Evolutionary conservation across 2,113 vertebrate genomes (phyloP).

Genomic region (Saiga tatarica): DNA sequence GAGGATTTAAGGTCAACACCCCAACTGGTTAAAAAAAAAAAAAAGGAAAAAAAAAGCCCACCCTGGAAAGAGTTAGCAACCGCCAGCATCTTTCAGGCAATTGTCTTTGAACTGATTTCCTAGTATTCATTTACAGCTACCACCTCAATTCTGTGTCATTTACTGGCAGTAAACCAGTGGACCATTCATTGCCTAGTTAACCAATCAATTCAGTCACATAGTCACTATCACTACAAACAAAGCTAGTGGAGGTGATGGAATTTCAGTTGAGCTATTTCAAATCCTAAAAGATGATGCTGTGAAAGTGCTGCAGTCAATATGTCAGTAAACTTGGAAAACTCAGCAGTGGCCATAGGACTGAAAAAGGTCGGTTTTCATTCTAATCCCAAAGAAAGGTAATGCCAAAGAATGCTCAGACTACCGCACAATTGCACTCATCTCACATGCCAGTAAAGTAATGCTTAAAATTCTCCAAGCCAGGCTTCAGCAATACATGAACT

Average conservation of each 20-base stretch:
- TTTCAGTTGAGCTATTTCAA: background rate
- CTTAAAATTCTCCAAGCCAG: background rate
- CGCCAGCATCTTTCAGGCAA: background rate
- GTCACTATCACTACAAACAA: background rate
- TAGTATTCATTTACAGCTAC: background rate
- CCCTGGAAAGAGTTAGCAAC: background rate
- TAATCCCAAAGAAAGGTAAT: background rate
- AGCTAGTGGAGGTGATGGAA: background rate
- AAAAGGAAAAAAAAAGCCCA: background rate
- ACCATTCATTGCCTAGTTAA: background rate
- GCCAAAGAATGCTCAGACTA: background rate
- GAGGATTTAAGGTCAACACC: background rate
- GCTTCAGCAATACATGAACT: background rate
- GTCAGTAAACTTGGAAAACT: background rate
- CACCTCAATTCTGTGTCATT: background rate
- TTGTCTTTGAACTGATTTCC: background rate
- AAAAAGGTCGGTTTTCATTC: background rate
- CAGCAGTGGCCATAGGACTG: background rate
- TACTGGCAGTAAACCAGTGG: background rate
- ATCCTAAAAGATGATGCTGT: background rate
- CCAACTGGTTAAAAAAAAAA: background rate
- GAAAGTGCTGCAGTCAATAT: background rate
- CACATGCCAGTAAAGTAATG: background rate
- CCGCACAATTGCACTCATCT: accelerated
- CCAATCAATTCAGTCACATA: background rate